Evolutionary conservation across 2,888 invertebrate species (phyloP).

Genomic region (Melieria crassipennis): DNA sequence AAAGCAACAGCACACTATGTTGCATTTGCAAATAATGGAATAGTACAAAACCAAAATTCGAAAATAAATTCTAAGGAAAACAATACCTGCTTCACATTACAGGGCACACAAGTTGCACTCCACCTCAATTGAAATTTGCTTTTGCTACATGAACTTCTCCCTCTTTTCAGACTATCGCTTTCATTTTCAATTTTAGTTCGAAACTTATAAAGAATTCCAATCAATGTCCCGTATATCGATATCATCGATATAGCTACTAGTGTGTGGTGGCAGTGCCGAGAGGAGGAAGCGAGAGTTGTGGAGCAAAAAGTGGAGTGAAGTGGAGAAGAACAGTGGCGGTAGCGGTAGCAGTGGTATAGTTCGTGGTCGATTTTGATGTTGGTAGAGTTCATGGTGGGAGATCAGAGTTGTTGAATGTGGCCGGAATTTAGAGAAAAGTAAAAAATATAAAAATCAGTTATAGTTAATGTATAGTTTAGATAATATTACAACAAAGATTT

Average conservation of each 20-base stretch:
- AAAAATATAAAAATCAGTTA: neutral
- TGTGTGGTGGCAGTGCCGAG: neutral
- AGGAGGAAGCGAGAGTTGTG: conserved; percentile 7
- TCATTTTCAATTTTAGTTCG: no score
- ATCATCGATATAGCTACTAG: conserved; percentile 23
- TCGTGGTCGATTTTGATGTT: conserved; percentile 7
- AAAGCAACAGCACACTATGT: conserved; percentile 17
- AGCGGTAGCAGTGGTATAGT: conserved; percentile 9
- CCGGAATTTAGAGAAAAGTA: neutral
- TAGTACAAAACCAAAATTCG: neutral
- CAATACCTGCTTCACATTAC: conserved; percentile 24
- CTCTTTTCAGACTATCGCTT: neutral
- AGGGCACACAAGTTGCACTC: conserved; percentile 20
- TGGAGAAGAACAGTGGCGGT: conserved; percentile 3
- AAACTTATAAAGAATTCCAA: conserved; percentile 9
- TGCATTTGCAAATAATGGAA: conserved; percentile 14
- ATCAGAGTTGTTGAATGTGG: neutral
- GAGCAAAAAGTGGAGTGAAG: conserved; percentile 3
- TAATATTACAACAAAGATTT: no score
- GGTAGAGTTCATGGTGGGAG: neutral
- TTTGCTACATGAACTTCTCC: conserved; percentile 12
- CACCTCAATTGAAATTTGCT: conserved; percentile 17
- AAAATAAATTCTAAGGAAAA: conserved; percentile 13
- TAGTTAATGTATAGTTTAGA: neutral
- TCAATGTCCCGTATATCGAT: conserved; percentile 10